Evolutionary conservation across 2,888 invertebrate species (phyloP), one percentile per base, ranked within the genome.

Genomic region (Ormyrus pomaceus): DNA sequence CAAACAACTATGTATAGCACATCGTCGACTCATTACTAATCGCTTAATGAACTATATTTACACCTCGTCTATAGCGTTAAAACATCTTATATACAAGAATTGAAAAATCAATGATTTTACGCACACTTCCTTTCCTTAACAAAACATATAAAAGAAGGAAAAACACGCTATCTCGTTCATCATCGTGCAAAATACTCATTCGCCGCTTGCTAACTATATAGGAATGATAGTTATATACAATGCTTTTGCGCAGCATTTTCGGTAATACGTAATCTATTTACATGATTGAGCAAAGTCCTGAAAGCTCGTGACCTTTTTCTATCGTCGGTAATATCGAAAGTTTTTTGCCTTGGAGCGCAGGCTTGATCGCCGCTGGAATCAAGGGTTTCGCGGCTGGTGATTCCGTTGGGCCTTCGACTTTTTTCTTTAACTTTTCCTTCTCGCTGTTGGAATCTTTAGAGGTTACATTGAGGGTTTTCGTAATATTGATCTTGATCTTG

Each of bases 281-380:
- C 96, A 96, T 96, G 85, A 97, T 95, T 70, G 95, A 94, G 92
- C 97, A 97, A 84, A 97, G 92, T 50, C 96, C 97, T 0, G 97
- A 97, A n/a, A 96, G 92, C 88, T 97, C 97, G 80, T 92, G 93
- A 53, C 97, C 97, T 88, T 93, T 95, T 77, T 92, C 92, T 59
- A 95, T 93, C 0, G 95, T 94, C 3, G 96, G 95, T 84, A 95
- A 93, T 85, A 94, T 93, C 83, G 94, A 94, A 70, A 97, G 92
- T 83, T 93, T 93, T 58, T 94, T 92, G 72, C 94, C 94, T 84
- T 92, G 92, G 56, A 97, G 90, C 8, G 92, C 91, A 0, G 95
- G 94, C 89, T 97, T 96, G 56, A 94, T 86, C 8, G 89, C 86
- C 34, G 88, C 90, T 65, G 90, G 85, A 46, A 86, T 85, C 48